Conservation (phyloP, 2,888 invertebrate species). For the Masnerella sp. region DNA sequence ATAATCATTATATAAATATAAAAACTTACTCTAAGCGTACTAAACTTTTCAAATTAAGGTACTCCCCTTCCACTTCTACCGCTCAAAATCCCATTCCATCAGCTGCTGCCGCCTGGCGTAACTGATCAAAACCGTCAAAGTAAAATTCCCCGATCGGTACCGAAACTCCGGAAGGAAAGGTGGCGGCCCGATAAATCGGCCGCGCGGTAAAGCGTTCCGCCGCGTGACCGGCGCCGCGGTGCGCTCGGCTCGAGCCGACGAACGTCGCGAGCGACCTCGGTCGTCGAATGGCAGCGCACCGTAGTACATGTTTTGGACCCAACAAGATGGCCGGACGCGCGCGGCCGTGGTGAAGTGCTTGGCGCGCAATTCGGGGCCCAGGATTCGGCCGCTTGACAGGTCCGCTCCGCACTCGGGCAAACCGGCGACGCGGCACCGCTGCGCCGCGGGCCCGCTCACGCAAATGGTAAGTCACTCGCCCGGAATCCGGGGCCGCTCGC, state of each 20-base stretch:
- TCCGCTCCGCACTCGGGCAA: background rate
- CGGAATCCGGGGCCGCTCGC: background rate
- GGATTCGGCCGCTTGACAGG: constrained; percentile 3
- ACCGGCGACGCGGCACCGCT: constrained; percentile 9
- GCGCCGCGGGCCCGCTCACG: background rate
- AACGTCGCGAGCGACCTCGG: constrained; percentile 38
- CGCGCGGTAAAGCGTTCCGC: background rate
- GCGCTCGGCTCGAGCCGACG: too few relatives aligned
- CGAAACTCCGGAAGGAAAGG: too few relatives aligned
- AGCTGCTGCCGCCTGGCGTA: too few relatives aligned
- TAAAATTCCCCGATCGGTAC: too few relatives aligned
- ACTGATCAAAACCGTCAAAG: too few relatives aligned
- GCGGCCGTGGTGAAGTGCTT: constrained; percentile 46
- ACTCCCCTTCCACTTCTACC: too few relatives aligned
- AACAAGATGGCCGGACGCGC: constrained; percentile 56
- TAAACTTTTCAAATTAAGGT: too few relatives aligned
- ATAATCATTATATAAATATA: too few relatives aligned
- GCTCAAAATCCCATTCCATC: too few relatives aligned
- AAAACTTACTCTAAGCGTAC: too few relatives aligned
- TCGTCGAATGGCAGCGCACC: constrained; percentile 17
- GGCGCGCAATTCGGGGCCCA: constrained; percentile 1
- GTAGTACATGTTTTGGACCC: constrained; percentile 49
- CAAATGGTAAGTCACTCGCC: constrained; percentile 42
- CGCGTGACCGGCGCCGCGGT: constrained; percentile 2
- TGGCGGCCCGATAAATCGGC: background rate